Evolutionary conservation across 2,888 invertebrate genomes (phyloP).

Genomic region (Ellobium chinense): DNA sequence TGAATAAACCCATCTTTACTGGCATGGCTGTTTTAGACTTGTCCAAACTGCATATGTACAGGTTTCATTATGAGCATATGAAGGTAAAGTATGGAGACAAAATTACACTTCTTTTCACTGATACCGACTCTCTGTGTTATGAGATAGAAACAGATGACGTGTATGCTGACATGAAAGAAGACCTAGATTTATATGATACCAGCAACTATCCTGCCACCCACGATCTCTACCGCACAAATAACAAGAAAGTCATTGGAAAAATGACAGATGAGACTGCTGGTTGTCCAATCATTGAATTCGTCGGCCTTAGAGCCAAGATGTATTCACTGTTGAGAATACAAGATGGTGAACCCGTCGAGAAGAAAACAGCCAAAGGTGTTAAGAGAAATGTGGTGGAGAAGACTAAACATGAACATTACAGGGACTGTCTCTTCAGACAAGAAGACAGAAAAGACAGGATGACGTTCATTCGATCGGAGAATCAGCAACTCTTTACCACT

Average conservation of each 20-base stretch:
- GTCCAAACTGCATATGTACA: neutral
- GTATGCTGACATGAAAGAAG: neutral
- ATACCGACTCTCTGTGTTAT: neutral
- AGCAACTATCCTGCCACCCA: slow-evolving; percentile 1
- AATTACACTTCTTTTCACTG: neutral
- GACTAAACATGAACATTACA: neutral
- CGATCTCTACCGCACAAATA: neutral
- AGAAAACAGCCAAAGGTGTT: neutral
- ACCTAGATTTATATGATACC: neutral
- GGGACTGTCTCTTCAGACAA: neutral
- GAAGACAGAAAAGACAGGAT: no score
- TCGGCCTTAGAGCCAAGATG: neutral
- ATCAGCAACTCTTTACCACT: no score
- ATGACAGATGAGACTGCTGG: neutral
- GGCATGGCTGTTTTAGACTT: neutral
- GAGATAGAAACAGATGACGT: slow-evolving; percentile 4
- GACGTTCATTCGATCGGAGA: no score
- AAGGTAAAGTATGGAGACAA: neutral
- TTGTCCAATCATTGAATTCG: neutral
- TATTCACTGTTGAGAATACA: no score
- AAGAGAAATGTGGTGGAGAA: neutral
- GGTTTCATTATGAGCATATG: slow-evolving; percentile 5
- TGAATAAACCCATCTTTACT: neutral
- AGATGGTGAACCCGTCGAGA: neutral
- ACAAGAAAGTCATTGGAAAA: slow-evolving; percentile 12